Conservation (phyloP, 2,888 invertebrate species). For the Mactromeris polynyma region DNA sequence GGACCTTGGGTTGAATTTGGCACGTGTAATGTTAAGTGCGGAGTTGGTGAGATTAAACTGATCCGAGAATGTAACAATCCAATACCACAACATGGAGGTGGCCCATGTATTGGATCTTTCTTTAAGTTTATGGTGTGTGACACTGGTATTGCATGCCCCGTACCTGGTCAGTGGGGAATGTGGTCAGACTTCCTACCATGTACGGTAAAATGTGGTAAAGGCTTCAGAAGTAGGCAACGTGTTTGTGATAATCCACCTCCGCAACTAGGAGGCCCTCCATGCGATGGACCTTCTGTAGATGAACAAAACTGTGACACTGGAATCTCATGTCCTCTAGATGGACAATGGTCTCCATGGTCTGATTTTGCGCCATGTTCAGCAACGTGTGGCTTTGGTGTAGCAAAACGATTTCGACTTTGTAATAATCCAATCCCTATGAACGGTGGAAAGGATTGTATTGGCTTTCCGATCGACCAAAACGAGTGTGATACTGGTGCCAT, state of each 20-base stretch:
- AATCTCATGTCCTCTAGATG: constrained; percentile 55
- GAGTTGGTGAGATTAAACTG: constrained; percentile 16
- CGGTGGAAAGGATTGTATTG: constrained; percentile 46
- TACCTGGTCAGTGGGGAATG: constrained; percentile 54
- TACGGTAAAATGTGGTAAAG: constrained; percentile 51
- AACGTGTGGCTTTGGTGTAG: constrained; percentile 44
- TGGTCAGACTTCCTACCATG: constrained; percentile 56
- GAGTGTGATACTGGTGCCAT: constrained; percentile 32
- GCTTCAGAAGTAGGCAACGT: constrained; percentile 40
- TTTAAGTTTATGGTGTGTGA: constrained; percentile 31
- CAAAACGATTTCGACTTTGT: constrained; percentile 45
- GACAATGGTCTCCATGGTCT: constrained; percentile 57
- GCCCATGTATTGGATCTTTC: constrained; percentile 34
- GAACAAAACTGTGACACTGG: constrained; percentile 47
- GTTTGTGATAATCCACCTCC: constrained; percentile 61
- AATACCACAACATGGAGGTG: constrained; percentile 48
- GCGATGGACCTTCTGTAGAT: constrained; percentile 50
- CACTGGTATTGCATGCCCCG: constrained; percentile 45
- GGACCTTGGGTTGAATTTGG: constrained; percentile 40
- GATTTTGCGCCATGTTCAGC: constrained; percentile 36
- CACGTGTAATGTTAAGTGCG: constrained; percentile 43
- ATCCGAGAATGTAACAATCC: constrained; percentile 45
- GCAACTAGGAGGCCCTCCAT: constrained; percentile 48
- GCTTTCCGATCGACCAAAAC: constrained; percentile 21
- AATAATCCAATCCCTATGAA: constrained; percentile 44